Base-by-base conservation (phyloP, 2,113 vertebrate genomes). In the Leiothrix lutea region DNA sequence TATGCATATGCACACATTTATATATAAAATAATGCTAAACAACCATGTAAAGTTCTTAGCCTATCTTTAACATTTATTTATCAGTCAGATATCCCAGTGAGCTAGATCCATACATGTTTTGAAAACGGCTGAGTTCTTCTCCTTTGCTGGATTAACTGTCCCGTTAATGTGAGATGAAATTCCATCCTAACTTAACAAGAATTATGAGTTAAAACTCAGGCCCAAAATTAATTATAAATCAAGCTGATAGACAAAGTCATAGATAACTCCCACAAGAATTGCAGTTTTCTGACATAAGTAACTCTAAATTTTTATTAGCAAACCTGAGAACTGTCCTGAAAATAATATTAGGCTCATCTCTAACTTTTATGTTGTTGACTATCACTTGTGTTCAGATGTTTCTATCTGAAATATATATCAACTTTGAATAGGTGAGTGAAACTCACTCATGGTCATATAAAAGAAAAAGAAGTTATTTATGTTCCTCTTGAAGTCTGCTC, bases 281-380 rank as follows among this genome's bases (percentile, higher is more conserved):
- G 11, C 36, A 29, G 14, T 60, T 73, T 93, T 86, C 64, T 87
- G 56, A 56, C 38, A 82, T 31, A 69, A 77, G 26, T 44, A 85
- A 80, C 38, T 78, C 67, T 70, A 80, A 58, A 31, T 70, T 87
- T 91, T 61, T 85, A 19, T 79, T 69, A 69, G 50, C 33, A 87
- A 89, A 82, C 80, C 16, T 33, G 33, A 75, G 36, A 92, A 77
- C 9, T 54, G 42, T 72, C 53, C 12, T 72, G 62, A 88, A 92
- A 69, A 88, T 69, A 50, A 54, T 29, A 91, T 38, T 87, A 64
- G 42, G 11, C 57, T 80, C 21, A 69, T 91, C 28, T 87, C 73
- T 90, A 82, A 79, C 36, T 84, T 89, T 89, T 91, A 58, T 75
- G 42, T 61, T 36, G 9, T 89, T 93, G 56, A 61, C 81, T 79